A percentile compares a stretch with the other conserved stretches of the same genome.
phyloP scores from a whole-genome alignment of 2,888 invertebrate species.

The Agrilus cyanescens region DNA sequence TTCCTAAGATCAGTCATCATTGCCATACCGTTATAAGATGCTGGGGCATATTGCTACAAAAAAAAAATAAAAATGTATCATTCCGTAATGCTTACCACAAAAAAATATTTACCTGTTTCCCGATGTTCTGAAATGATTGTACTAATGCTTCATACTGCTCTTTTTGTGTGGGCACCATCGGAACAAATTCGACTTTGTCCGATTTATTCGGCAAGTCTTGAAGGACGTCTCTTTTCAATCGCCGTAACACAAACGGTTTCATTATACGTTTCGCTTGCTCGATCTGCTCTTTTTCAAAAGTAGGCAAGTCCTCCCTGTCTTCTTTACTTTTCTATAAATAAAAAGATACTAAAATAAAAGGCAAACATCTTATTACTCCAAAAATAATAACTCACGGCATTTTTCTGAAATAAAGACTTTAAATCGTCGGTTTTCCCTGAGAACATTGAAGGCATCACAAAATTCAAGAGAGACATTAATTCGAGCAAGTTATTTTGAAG shows the following conservation, averaged over 20 bases:
- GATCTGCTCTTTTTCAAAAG: slow-evolving; percentile 85
- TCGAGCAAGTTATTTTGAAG: slow-evolving; percentile 93
- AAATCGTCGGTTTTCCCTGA: slow-evolving; percentile 76
- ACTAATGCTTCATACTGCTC: slow-evolving; percentile 65
- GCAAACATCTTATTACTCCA: not conserved
- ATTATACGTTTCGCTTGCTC: slow-evolving; percentile 90
- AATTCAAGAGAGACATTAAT: slow-evolving; percentile 87
- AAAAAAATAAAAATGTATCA: slow-evolving; percentile 3
- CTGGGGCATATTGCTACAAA: slow-evolving; percentile 32
- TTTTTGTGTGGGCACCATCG: slow-evolving; percentile 62
- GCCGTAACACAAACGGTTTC: slow-evolving; percentile 85
- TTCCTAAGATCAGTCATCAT: slow-evolving; percentile 93
- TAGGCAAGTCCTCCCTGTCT: slow-evolving; percentile 49
- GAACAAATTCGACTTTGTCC: slow-evolving; percentile 53
- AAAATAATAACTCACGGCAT: slow-evolving; percentile 38
- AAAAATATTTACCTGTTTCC: slow-evolving; percentile 39
- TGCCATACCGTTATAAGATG: slow-evolving; percentile 53
- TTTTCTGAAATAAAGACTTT: slow-evolving; percentile 77
- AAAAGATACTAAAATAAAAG: slow-evolving; percentile 3
- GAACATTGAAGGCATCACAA: slow-evolving; percentile 94
- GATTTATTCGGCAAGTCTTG: slow-evolving; percentile 75
- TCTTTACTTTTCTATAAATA: slow-evolving; percentile 39
- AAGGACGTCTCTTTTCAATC: slow-evolving; percentile 78
- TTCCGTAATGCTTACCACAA: not conserved
- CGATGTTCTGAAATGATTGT: slow-evolving; percentile 50